Evolutionary conservation across 1,140 invertebrate genomes (phyloP), one percentile per base, ranked within the genome.

Genomic region (Drosophila oshimai): DNA sequence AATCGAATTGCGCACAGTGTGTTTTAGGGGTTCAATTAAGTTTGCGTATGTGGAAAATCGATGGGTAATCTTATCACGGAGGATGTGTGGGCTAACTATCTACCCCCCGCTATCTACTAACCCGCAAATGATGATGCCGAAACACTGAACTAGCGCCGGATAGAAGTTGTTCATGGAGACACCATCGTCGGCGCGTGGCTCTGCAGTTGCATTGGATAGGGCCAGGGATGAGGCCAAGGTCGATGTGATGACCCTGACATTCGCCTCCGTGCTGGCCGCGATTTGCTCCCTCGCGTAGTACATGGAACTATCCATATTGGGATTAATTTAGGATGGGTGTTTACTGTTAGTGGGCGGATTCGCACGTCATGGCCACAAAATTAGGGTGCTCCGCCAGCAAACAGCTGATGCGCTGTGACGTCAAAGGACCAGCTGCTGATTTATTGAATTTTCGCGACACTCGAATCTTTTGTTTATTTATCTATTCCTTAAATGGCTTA

Each of bases 111-210:
- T 26, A n/a, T 37, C 28, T 39, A 91, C 93, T 94, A 93, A 97
- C 95, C 96, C 96, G 86, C 95, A 96, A 58, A 98, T 91, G 74
- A 98, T 98, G 46, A 98, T 95, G 34, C 94, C 95, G 92, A 98
- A 98, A 91, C 97, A 98, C 92, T 98, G 95, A 50, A 97, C 93
- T 28, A 99, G 91, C 9, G 97, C 97, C 65, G 97, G 96, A 91
- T 97, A 98, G 4, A 98, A 93, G 90, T 97, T 96, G 71, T 97
- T 95, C 73, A 95, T 93, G 15, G 93, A 92, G 45, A 93, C 92
- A 17, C 91, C 72, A 55, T 89, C 89, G 17, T 86, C 80, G 39
- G 45, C 65, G 47, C 51, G 73, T 46, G 69, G 79, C 49, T 65
- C n/a, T 1, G 20, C 6, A 1, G 53, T 31, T n/a, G 7, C 20